Evolutionary conservation across 2,888 invertebrate species (phyloP).

Genomic region (Ormyrus pomaceus): DNA sequence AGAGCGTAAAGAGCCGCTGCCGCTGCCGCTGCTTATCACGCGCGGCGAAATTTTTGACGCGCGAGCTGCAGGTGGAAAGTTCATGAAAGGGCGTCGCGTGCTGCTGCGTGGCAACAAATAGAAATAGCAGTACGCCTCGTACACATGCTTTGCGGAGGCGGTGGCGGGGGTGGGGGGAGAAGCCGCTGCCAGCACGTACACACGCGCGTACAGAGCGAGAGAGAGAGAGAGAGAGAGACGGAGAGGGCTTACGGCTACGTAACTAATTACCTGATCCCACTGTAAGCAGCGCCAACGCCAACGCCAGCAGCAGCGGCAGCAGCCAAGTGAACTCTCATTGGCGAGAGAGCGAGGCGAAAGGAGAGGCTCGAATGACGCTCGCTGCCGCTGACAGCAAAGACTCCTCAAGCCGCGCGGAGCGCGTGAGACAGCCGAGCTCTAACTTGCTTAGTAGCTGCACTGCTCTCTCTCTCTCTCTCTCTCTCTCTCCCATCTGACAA

Average conservation of each 20-base stretch:
- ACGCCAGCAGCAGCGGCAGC: constrained; percentile 59
- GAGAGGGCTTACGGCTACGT: constrained; percentile 70
- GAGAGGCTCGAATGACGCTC: constrained; percentile 52
- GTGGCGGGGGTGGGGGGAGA: background rate
- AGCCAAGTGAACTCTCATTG: constrained; percentile 40
- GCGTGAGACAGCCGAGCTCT: constrained; percentile 34
- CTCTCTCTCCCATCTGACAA: constrained; percentile 18
- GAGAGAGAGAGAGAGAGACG: constrained; percentile 28
- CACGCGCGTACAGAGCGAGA: constrained; percentile 1
- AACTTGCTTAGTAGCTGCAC: constrained; percentile 21
- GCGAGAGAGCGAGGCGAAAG: constrained; percentile 47
- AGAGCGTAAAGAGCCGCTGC: background rate
- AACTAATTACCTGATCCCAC: constrained; percentile 73
- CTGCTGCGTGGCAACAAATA: constrained; percentile 5
- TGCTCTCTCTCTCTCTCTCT: background rate
- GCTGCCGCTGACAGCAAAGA: constrained; percentile 75
- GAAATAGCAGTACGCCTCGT: constrained; percentile 4
- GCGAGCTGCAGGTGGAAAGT: background rate
- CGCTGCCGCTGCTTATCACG: constrained; percentile 2
- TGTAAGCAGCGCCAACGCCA: constrained; percentile 60
- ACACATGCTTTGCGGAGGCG: background rate
- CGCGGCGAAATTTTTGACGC: constrained; percentile 6
- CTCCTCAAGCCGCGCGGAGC: constrained; percentile 67
- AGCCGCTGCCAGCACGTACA: background rate
- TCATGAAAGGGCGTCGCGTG: constrained; percentile 10